Conservation (phyloP, 2,797 vertebrate genomes). For the Rousettus madagascariensis region DNA sequence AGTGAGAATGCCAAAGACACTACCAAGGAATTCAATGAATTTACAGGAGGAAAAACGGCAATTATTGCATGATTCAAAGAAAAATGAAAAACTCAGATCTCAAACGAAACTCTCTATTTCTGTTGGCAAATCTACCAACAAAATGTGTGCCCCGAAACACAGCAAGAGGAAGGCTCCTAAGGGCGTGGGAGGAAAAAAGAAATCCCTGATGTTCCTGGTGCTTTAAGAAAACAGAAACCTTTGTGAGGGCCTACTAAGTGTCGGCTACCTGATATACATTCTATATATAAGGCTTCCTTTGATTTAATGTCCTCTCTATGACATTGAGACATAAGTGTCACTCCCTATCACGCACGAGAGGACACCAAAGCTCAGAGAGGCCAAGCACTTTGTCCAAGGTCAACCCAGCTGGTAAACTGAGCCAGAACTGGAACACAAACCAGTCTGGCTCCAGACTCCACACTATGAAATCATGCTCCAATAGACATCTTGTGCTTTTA, state of each 20-base stretch:
- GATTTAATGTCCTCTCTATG: too few relatives aligned
- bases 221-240: background rate
- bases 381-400: background rate
- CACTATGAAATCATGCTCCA: background rate
- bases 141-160: constrained; percentile 18
- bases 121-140: background rate
- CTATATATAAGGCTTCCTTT: background rate
- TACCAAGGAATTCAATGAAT: background rate
- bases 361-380: background rate
- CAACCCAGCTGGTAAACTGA: background rate
- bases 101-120: constrained; percentile 71
- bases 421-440: background rate
- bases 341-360: background rate
- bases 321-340: background rate
- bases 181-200: background rate
- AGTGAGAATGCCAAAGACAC: background rate
- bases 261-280: background rate
- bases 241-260: background rate
- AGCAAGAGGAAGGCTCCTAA: background rate
- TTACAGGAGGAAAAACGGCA: constrained; percentile 56
- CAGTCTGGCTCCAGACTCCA: background rate
- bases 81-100: constrained; percentile 30
- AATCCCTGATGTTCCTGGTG: background rate
- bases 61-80: constrained; percentile 58
- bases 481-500: background rate